Evolutionary conservation across 2,888 invertebrate genomes (phyloP).

Genomic region (Apamea anceps): DNA sequence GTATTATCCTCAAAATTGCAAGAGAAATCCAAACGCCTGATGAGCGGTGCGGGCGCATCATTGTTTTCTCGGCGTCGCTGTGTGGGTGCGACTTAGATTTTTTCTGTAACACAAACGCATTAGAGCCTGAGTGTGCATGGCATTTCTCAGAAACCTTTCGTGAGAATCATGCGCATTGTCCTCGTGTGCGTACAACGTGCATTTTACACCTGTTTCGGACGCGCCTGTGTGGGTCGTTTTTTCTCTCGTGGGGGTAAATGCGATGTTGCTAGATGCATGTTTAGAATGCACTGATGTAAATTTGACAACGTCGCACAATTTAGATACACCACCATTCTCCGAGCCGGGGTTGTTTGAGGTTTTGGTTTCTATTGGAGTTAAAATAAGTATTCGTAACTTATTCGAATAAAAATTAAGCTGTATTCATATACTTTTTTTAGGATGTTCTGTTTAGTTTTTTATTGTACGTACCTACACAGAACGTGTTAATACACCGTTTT

Average conservation of each 20-base stretch:
- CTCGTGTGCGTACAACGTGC: conserved; percentile 72
- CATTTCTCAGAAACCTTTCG: conserved; percentile 78
- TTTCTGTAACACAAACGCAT: conserved; percentile 70
- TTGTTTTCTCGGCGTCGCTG: conserved; percentile 72
- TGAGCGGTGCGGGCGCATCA: conserved; percentile 72
- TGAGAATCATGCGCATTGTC: conserved; percentile 60
- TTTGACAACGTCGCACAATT: conserved; percentile 88
- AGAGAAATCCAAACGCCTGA: conserved; percentile 65
- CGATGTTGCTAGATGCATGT: conserved; percentile 87
- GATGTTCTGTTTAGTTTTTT: conserved; percentile 3
- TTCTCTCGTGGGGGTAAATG: conserved; percentile 75
- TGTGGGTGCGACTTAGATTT: conserved; percentile 78
- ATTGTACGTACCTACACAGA: not conserved
- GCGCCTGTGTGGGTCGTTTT: conserved; percentile 67
- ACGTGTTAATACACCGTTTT: not conserved
- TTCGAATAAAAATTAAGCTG: not conserved
- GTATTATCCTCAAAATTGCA: conserved; percentile 67
- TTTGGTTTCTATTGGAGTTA: conserved; percentile 37
- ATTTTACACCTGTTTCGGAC: conserved; percentile 78
- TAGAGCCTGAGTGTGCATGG: conserved; percentile 67
- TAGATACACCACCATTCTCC: conserved; percentile 68
- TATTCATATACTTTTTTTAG: not conserved
- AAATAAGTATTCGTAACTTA: not conserved
- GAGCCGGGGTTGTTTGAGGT: conserved; percentile 36
- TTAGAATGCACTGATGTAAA: conserved; percentile 82